A percentile compares a stretch with the other conserved stretches of the same genome.
Conservation (phyloP, 2,113 vertebrate genomes). For the Chitala chitala region DNA sequence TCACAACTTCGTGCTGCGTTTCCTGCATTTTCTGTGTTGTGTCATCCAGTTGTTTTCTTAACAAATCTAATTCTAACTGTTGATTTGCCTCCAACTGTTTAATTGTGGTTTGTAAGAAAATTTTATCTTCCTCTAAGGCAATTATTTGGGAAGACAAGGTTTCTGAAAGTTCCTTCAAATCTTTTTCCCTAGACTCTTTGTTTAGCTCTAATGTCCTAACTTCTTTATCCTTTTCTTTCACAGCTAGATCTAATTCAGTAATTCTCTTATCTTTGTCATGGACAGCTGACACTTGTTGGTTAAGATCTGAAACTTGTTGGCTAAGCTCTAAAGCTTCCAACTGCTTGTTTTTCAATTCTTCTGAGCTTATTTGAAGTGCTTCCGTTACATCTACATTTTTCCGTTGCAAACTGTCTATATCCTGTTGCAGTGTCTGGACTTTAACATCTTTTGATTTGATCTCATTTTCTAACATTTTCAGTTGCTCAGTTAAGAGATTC, state of each 20-base stretch:
- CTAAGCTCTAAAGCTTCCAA: constrained; percentile 39
- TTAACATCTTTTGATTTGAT: constrained; percentile 66
- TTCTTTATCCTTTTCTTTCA: constrained; percentile 59
- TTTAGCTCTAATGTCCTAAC: constrained; percentile 41
- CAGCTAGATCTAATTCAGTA: constrained; percentile 42
- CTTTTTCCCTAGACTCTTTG: constrained; percentile 36
- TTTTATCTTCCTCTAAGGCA: constrained; percentile 33
- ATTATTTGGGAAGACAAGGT: constrained; percentile 41
- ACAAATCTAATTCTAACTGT: constrained; percentile 38
- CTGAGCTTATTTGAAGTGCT: constrained; percentile 53
- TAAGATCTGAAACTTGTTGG: constrained; percentile 45
- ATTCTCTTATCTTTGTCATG: constrained; percentile 62
- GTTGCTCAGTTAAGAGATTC: constrained; percentile 56
- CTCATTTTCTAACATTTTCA: constrained; percentile 61
- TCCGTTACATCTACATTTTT: constrained; percentile 57
- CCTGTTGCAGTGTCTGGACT: constrained; percentile 66
- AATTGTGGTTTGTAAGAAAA: constrained; percentile 42
- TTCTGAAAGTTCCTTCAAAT: constrained; percentile 36
- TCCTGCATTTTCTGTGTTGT: constrained; percentile 36
- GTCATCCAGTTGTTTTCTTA: constrained; percentile 46
- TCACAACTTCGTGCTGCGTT: constrained; percentile 42
- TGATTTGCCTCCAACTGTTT: constrained; percentile 43
- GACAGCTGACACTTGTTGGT: constrained; percentile 56
- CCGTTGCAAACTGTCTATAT: constrained; percentile 67
- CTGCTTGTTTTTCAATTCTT: constrained; percentile 56